Evolutionary conservation across 2,797 vertebrate species (phyloP), one percentile per base, ranked within the genome.

Genomic region (Synanceia verrucosa): DNA sequence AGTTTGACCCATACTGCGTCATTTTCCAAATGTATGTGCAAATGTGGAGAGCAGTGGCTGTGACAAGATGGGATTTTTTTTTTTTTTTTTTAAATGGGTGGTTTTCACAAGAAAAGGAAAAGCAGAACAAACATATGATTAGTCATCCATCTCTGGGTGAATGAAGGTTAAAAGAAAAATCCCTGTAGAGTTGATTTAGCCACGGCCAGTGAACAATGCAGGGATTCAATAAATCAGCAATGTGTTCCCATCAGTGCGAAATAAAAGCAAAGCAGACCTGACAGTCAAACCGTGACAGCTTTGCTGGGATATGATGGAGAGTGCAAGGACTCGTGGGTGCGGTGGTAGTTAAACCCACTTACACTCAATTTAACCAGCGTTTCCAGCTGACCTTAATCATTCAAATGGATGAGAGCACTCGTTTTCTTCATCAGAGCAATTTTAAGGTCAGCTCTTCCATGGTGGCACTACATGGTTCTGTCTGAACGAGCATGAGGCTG

Each of bases 271-370:
- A 79, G 48, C 36, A 57, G 24, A 70, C 14, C 2, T 46, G 60
- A 82, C 67, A 78, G 66, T 66, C 48, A n/a, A 50, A 33, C 63
- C 26, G 41, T 26, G 64, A 61, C 76, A 70, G 55, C 31, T 36
- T 1, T 33, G 19, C 66, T 29, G 46, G 57, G 72, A 51, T 11
- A 16, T 53, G 60, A 66, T 21, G 11, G 46, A 44, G 53, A 34
- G 64, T 50, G 50, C 4, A 16, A 41, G 50, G 52, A 67, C 33
- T 34, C 5, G 43, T 59, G 65, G 70, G 75, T 21, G 58, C 50
- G 48, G 52, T 64, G 70, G 37, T 37, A 33, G 76, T 81, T 84
- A 70, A 77, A 79, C 60, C 48, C 57, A 70, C 75, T 77, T 65
- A 60, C 67, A 70, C 64, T 73, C 66, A 59, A 70, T 86, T 84